Evolutionary conservation across 2,113 vertebrate species (phyloP).

Genomic region (Dinomys branickii): DNA sequence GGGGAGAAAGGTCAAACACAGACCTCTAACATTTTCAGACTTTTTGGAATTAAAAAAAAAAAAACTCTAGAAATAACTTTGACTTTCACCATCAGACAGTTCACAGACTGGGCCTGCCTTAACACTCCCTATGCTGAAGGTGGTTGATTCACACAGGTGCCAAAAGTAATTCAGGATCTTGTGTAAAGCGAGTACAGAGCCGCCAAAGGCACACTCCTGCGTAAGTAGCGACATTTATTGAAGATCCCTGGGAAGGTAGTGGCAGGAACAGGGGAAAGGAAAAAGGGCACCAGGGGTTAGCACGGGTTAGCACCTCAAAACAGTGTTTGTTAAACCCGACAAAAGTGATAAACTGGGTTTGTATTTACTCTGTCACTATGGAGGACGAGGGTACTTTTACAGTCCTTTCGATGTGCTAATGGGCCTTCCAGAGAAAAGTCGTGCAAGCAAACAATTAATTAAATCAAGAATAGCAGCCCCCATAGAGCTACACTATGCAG

Average conservation of each 20-base stretch:
- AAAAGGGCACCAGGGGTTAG: not conserved
- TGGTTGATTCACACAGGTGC: not conserved
- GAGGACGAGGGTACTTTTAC: conserved; percentile 18
- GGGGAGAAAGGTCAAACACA: not conserved
- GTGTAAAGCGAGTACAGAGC: not conserved
- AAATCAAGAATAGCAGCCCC: conserved; percentile 10
- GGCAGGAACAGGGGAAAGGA: not conserved
- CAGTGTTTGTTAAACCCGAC: not conserved
- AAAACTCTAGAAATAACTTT: not conserved
- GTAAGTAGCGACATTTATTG: not conserved
- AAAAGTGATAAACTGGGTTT: conserved; percentile 36
- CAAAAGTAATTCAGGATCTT: not conserved
- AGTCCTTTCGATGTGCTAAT: conserved; percentile 44
- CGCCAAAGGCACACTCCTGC: too few species aligned
- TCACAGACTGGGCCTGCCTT: not conserved
- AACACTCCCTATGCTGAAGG: not conserved
- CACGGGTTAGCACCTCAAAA: not conserved
- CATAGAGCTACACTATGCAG: not conserved
- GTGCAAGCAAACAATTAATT: conserved; percentile 60
- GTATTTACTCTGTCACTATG: not conserved
- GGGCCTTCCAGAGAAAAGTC: conserved; percentile 61
- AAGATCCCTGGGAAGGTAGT: not conserved
- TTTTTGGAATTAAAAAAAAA: not conserved
- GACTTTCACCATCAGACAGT: not conserved
- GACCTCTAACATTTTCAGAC: not conserved